phyloP scores from a whole-genome alignment of 2,113 vertebrate species.

The Pomatostomus ruficeps region DNA sequence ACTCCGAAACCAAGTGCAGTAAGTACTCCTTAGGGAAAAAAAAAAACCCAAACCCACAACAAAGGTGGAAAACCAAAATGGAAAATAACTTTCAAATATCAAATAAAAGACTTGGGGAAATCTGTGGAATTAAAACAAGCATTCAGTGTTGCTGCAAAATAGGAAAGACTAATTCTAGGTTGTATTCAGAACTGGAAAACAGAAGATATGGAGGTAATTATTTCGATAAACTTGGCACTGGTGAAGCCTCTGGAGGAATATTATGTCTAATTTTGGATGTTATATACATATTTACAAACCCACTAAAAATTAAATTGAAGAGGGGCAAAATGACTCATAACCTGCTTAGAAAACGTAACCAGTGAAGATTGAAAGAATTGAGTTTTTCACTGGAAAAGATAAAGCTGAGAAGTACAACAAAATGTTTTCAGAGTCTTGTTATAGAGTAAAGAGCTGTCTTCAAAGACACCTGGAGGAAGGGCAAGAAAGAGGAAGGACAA shows the following conservation, averaged over 20 bases:
- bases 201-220: background rate
- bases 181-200: background rate
- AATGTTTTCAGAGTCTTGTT: background rate
- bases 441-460: background rate
- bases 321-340: background rate
- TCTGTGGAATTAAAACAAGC: background rate
- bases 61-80: background rate
- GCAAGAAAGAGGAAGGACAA: background rate
- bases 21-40: background rate
- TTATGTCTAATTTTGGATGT: background rate
- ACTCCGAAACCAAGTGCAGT: background rate
- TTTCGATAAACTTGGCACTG: background rate
- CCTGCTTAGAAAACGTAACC: background rate
- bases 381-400: background rate
- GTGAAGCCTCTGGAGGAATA: background rate
- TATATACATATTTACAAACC: background rate
- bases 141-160: background rate
- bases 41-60: background rate
- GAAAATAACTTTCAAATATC: background rate
- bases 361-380: background rate
- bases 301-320: background rate
- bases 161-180: background rate
- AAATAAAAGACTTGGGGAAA: background rate
- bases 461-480: background rate
- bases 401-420: background rate